phyloP scores from a whole-genome alignment of 2,113 vertebrate genomes.

The Caretta caretta region DNA sequence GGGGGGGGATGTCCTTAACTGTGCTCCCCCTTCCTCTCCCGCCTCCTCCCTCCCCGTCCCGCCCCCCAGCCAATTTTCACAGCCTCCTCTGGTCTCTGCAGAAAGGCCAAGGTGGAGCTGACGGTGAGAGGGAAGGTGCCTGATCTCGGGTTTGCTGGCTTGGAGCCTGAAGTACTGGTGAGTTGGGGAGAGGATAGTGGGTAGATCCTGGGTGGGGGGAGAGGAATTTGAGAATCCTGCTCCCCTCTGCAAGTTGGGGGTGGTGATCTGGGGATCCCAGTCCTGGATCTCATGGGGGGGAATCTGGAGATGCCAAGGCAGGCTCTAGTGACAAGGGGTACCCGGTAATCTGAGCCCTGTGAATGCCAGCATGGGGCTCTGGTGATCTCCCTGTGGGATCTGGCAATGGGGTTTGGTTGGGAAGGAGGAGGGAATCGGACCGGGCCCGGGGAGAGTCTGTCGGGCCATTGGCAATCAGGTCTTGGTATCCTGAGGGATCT shows the following conservation, averaged over 20 bases:
- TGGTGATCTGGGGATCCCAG: not conserved
- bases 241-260: no score
- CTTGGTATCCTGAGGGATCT: not conserved
- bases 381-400: not conserved
- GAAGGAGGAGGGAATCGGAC: not conserved
- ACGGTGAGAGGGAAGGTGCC: constrained; percentile 19
- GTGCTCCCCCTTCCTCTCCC: not conserved
- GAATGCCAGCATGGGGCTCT: not conserved
- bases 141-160: not conserved
- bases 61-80: not conserved
- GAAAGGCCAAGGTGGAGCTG: constrained; percentile 56
- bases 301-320: not conserved
- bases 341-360: not conserved
- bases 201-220: not conserved
- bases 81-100: not conserved
- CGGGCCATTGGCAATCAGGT: not conserved
- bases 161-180: constrained; percentile 73
- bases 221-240: not conserved
- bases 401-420: not conserved
- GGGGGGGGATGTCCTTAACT: not conserved
- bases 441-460: not conserved
- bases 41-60: no score
- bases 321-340: not conserved
- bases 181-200: not conserved
- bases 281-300: not conserved